A percentile compares a stretch with the other conserved stretches of the same genome.
Conservation (phyloP, 1,140 invertebrate genomes). For the Drosophila parvula region DNA sequence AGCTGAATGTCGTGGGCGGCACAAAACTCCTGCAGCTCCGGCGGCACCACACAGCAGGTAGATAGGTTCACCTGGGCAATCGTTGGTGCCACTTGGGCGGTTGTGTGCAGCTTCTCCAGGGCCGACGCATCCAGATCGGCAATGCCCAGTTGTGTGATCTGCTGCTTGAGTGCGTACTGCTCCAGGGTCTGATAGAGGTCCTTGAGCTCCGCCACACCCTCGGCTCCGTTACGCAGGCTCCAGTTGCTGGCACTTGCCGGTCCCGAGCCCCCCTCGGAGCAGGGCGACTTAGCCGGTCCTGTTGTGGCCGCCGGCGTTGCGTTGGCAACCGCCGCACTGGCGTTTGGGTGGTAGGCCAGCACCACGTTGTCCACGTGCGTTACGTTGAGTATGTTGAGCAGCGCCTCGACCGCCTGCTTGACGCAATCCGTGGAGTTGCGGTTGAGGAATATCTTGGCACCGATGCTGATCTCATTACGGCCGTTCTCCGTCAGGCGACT, state of each 20-base stretch:
- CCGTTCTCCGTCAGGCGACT: constrained; percentile 87
- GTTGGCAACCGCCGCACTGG: constrained; percentile 51
- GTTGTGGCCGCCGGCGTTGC: constrained; percentile 60
- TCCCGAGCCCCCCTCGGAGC: constrained; percentile 17
- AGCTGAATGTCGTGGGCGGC: constrained; percentile 96
- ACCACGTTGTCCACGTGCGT: constrained; percentile 81
- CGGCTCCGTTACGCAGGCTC: constrained; percentile 76
- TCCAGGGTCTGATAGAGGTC: constrained; percentile 85
- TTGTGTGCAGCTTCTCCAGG: constrained; percentile 91
- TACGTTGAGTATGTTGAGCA: constrained; percentile 74
- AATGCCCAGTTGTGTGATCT: constrained; percentile 91
- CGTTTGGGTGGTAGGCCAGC: constrained; percentile 79
- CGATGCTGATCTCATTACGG: constrained; percentile 87
- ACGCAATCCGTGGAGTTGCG: constrained; percentile 73
- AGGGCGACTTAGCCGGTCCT: constrained; percentile 39
- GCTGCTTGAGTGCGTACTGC: constrained; percentile 63
- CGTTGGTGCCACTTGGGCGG: constrained; percentile 93
- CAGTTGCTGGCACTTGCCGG: constrained; percentile 69
- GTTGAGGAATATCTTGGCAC: constrained; percentile 87
- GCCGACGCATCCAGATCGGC: constrained; percentile 93
- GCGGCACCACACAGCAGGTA: constrained; percentile 97
- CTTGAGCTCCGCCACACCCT: constrained; percentile 85
- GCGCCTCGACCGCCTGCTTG: constrained; percentile 62
- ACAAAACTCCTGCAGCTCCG: constrained; percentile 94
- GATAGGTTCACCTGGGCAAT: constrained; percentile 98